Evolutionary conservation across 1,140 invertebrate species (phyloP).

Genomic region (Drosophila miranda): DNA sequence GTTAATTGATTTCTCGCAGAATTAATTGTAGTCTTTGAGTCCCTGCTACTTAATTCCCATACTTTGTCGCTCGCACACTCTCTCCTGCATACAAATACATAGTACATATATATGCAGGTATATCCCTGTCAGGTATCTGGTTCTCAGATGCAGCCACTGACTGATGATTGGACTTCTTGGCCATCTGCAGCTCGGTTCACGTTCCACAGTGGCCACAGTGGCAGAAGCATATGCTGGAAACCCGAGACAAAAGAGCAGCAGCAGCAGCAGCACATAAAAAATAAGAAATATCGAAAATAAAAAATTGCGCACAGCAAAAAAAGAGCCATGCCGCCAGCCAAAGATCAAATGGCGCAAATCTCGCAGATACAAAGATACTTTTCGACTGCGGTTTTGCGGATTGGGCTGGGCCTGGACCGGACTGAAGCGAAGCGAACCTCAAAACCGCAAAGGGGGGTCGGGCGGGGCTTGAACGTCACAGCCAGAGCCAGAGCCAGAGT

Average conservation of each 20-base stretch:
- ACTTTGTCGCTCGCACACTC: neutral
- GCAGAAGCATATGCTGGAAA: constrained; percentile 64
- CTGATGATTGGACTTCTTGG: constrained; percentile 34
- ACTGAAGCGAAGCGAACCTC: constrained; percentile 11
- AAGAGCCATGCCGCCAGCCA: constrained; percentile 68
- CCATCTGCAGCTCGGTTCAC: constrained; percentile 27
- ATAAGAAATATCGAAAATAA: constrained; percentile 27
- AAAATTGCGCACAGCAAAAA: constrained; percentile 37
- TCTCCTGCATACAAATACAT: too few species aligned
- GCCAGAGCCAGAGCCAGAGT: constrained; percentile 6
- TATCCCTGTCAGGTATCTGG: neutral
- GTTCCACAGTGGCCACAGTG: constrained; percentile 33
- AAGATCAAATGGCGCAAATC: constrained; percentile 76
- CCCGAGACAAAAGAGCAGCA: constrained; percentile 50
- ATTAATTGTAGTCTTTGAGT: constrained; percentile 23
- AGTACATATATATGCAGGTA: too few species aligned
- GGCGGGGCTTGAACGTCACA: constrained; percentile 23
- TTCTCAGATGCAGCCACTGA: constrained; percentile 22
- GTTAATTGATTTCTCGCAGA: constrained; percentile 35
- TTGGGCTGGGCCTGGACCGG: constrained; percentile 25
- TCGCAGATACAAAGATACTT: constrained; percentile 70
- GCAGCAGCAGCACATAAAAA: constrained; percentile 24
- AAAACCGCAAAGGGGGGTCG: constrained; percentile 66
- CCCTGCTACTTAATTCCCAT: constrained; percentile 28
- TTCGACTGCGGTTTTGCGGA: constrained; percentile 60